These are phyloP conservation scores for Keiferia lycopersicella DNA, from an alignment of 2,888 invertebrate species.

Conservation along the genomic window DNA sequence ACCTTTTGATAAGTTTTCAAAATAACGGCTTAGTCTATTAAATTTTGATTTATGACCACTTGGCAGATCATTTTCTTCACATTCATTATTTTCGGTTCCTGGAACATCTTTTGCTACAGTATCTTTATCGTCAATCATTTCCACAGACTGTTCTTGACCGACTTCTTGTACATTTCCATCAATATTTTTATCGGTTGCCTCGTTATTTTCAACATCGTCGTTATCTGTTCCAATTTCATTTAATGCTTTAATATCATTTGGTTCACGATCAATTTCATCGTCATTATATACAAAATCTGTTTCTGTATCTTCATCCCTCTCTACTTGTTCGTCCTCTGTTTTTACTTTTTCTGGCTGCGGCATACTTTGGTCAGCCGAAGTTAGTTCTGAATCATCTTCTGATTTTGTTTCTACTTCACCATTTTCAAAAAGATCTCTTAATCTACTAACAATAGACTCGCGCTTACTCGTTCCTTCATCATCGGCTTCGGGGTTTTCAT, in stretches of 20 bases:
- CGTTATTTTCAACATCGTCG: neutral
- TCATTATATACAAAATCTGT: neutral
- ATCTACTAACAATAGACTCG: conserved; percentile 3
- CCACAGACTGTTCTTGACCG: neutral
- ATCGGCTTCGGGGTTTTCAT: neutral
- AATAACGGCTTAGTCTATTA: conserved; percentile 18
- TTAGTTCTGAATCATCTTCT: neutral
- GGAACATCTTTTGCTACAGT: neutral
- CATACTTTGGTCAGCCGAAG: neutral
- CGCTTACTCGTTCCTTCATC: neutral
- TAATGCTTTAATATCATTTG: neutral
- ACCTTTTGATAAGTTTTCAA: conserved; percentile 11
- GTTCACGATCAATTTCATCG: neutral
- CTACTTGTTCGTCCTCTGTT: neutral
- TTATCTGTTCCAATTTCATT: neutral
- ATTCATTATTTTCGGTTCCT: neutral
- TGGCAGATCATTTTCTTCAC: neutral
- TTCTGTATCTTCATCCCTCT: neutral
- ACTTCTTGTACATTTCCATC: neutral
- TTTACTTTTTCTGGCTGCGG: neutral
- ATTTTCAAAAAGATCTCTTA: neutral
- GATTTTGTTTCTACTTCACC: neutral
- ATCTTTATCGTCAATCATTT: neutral
- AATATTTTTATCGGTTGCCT: neutral
- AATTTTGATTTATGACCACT: neutral